Base-by-base conservation (phyloP, 2,113 vertebrate species). In the Atlantisia rogersi region DNA sequence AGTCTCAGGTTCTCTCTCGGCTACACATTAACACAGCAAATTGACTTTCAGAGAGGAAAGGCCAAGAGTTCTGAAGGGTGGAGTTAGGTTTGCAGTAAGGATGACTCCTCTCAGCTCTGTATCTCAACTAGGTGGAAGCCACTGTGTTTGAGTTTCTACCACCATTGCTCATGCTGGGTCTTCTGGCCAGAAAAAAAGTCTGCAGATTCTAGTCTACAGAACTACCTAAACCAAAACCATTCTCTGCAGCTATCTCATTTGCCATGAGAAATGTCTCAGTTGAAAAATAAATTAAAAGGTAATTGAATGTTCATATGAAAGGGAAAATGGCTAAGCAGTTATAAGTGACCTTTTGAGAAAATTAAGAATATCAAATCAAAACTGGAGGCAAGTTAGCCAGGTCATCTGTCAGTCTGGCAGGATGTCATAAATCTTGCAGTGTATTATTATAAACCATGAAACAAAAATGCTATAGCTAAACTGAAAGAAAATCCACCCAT, bases 81-180 rank as follows among this genome's bases (percentile, higher is more conserved):
- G 82, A 42, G 19, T 21, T 22, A 25, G 12, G 37, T 19, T 10
- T 35, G 22, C 44, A 39, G 5, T 40, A 55, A 84, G 21, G 56
- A 83, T 31, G 69, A 83, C 24, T 39, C 26, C 32, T 65, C 55
- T 84, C 55, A 81, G n/a, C 11, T 62, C 64, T 78, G 25, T 10
- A 18, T 35, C 55, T 65, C 0, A 0, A 37, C 8, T 7, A 25
- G 16, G 8, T 39, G 9, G 59, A 69, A 88, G 12, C 8, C 37
- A 24, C 12, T 53, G 24, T 25, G 28, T 14, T 15, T 19, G 44
- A 79, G 6, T 42, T 82, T 53, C 44, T 29, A 16, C 28, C 40
- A 24, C 35, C 18, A 16, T 68, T 67, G 37, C 31, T 79, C 29
- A 21, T 21, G 40, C 28, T 53, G 44, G 28, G 19, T 86, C 11